Evolutionary conservation across 2,888 invertebrate genomes (phyloP).

Genomic region (Mactromeris polynyma): DNA sequence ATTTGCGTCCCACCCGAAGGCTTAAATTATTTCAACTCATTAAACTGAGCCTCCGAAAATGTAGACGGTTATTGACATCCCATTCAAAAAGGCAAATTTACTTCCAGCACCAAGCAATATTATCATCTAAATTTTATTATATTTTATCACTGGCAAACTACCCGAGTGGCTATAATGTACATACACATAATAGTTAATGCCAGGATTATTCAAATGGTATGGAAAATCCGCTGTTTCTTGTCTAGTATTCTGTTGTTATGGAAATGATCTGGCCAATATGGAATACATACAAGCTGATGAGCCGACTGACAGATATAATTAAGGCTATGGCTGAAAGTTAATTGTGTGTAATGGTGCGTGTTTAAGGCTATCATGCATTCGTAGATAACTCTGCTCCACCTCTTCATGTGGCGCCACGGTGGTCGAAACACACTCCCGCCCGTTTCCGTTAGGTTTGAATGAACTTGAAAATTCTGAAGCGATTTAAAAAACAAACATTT

Average conservation of each 20-base stretch:
- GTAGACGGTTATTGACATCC: neutral
- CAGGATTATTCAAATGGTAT: conserved; percentile 40
- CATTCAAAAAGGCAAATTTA: neutral
- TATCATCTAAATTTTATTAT: conserved; percentile 3
- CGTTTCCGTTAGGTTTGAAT: conserved; percentile 1
- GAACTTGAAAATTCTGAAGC: neutral
- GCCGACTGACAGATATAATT: conserved; percentile 48
- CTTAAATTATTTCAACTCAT: neutral
- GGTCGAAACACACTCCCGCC: conserved; percentile 6
- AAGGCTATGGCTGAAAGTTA: conserved; percentile 29
- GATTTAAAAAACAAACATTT: too few species aligned
- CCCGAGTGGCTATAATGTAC: neutral
- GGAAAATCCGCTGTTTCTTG: conserved; percentile 19
- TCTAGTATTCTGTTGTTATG: conserved; percentile 39
- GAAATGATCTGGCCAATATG: conserved; percentile 35
- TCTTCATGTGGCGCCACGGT: conserved; percentile 30
- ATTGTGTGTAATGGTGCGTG: conserved; percentile 39
- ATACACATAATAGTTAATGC: conserved; percentile 17
- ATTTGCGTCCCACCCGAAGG: neutral
- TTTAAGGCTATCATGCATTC: conserved; percentile 7
- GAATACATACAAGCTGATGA: conserved; percentile 29
- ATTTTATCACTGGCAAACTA: neutral
- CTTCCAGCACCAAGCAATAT: neutral
- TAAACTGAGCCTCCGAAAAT: neutral
- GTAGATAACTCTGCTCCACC: conserved; percentile 2